Evolutionary conservation across 92 coral and sea anemone genomes (phyloP).

Genomic region (Porites evermanni): DNA sequence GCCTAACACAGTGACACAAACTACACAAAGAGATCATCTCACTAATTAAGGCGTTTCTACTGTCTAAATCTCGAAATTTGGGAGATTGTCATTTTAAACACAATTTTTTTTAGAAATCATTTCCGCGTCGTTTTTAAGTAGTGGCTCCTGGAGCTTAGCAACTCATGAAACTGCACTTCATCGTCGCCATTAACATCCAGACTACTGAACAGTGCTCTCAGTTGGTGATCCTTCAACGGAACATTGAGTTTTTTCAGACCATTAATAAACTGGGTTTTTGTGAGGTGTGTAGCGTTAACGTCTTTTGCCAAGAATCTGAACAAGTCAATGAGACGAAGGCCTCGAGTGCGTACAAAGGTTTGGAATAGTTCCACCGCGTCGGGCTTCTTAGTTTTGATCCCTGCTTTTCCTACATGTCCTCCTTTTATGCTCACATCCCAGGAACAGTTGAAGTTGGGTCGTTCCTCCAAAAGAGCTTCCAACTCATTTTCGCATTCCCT

Average conservation of each 20-base stretch:
- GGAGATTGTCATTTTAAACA: too few species aligned
- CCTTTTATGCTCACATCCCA: slow-evolving; percentile 86
- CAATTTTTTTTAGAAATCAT: background rate
- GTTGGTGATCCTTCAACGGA: slow-evolving; percentile 72
- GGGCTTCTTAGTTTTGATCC: slow-evolving; percentile 30
- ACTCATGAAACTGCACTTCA: slow-evolving; percentile 66
- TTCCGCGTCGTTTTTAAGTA: slow-evolving; percentile 35
- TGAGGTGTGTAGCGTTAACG: slow-evolving; percentile 45
- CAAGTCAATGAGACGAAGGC: slow-evolving; percentile 83
- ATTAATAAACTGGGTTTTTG: slow-evolving; percentile 62
- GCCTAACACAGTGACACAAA: too few species aligned
- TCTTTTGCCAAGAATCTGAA: slow-evolving; percentile 75
- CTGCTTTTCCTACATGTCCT: slow-evolving; percentile 48
- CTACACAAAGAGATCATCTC: too few species aligned
- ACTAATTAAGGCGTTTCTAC: too few species aligned
- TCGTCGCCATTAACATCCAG: slow-evolving; percentile 70
- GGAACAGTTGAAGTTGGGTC: slow-evolving; percentile 74
- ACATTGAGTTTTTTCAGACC: slow-evolving; percentile 78
- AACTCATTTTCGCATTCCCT: slow-evolving; percentile 68
- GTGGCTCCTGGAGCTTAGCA: slow-evolving; percentile 51
- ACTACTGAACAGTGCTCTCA: slow-evolving; percentile 61
- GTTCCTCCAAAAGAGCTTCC: slow-evolving; percentile 53
- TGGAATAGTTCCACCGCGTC: slow-evolving; percentile 49
- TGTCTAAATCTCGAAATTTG: too few species aligned
- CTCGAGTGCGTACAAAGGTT: slow-evolving; percentile 60